These are phyloP conservation scores for Chiloscyllium plagiosum DNA, from an alignment of 2,113 vertebrate species.

Conservation along the genomic window DNA sequence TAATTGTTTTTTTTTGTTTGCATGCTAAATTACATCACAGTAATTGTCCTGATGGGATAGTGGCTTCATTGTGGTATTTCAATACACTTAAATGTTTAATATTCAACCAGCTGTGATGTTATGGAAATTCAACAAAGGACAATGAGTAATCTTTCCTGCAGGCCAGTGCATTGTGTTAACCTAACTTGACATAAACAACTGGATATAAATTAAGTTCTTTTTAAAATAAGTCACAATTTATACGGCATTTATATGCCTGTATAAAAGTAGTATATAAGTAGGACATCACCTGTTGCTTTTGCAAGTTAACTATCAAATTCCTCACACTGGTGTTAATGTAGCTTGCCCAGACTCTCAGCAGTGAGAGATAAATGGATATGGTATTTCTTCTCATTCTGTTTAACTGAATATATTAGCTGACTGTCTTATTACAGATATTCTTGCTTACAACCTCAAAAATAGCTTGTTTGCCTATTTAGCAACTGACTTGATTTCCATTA, in stretches of 20 bases:
- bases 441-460: not conserved
- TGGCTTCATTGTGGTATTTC: not conserved
- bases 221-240: not conserved
- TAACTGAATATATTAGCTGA: not conserved
- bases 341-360: not conserved
- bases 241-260: not conserved
- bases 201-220: not conserved
- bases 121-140: not conserved
- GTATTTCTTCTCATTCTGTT: not conserved
- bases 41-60: not conserved
- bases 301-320: not conserved
- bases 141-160: not conserved
- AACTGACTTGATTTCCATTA: not conserved
- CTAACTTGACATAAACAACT: not conserved
- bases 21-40: conserved; percentile 3
- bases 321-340: not conserved
- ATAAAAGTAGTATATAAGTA: not conserved
- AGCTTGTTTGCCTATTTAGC: not conserved
- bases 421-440: not conserved
- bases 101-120: not conserved
- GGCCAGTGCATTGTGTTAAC: not conserved
- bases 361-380: not conserved
- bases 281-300: not conserved
- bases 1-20: not conserved
- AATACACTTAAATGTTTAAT: not conserved